A percentile compares a stretch with the other conserved stretches of the same genome.
Evolutionary conservation across 1,140 invertebrate genomes (phyloP).

Genomic region (Zaprionus ornatus): DNA sequence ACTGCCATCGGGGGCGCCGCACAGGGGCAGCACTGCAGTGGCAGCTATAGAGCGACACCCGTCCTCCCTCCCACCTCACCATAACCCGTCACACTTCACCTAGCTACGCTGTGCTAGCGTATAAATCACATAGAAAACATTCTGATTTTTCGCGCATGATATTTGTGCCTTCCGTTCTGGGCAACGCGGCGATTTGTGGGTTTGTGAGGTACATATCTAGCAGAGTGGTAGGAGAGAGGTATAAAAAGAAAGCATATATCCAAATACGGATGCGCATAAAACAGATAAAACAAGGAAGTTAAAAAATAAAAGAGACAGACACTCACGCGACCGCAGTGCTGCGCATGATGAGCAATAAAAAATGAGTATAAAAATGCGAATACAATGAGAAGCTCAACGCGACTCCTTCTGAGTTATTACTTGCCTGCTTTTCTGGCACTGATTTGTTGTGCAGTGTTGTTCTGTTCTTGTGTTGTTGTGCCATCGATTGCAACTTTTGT

Average conservation of each 20-base stretch:
- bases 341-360: constrained; percentile 75
- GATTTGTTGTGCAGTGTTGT: constrained; percentile 56
- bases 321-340: constrained; percentile 41
- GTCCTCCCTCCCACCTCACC: background rate
- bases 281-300: constrained; percentile 16
- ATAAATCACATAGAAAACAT: constrained; percentile 79
- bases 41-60: background rate
- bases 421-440: constrained; percentile 55
- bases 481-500: constrained; percentile 50
- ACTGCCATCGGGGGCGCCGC: background rate
- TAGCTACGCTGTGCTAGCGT: constrained; percentile 24
- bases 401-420: constrained; percentile 66
- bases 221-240: background rate
- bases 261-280: constrained; percentile 23
- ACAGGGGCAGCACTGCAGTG: background rate
- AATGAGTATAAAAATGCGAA: constrained; percentile 50
- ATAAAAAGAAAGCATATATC: constrained; percentile 24
- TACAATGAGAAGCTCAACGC: constrained; percentile 44
- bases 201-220: background rate
- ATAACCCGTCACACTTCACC: background rate
- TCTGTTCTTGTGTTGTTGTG: constrained; percentile 3
- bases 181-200: constrained; percentile 38
- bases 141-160: constrained; percentile 78
- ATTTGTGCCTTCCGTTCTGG: constrained; percentile 63
- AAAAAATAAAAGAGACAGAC: constrained; percentile 18